These are phyloP conservation scores for Agrochola lychnidis DNA, from an alignment of 2,888 invertebrate species.

Conservation along the genomic window DNA sequence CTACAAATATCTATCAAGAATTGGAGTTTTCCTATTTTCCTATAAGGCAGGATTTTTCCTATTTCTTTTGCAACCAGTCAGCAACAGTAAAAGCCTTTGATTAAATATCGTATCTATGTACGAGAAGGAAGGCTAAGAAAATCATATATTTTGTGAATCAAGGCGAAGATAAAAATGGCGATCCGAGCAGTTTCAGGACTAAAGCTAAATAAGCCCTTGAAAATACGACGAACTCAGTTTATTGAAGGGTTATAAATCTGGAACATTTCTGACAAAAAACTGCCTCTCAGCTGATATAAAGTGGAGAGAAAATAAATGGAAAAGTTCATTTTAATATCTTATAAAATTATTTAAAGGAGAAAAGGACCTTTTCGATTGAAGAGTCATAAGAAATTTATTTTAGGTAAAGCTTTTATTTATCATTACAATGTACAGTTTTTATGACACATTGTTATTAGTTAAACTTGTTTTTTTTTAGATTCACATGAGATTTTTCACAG, in stretches of 20 bases:
- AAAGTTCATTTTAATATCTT: conserved; percentile 47
- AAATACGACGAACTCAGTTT: conserved; percentile 59
- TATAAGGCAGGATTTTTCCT: conserved; percentile 11
- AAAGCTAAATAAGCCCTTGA: conserved; percentile 61
- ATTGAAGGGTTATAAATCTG: conserved; percentile 65
- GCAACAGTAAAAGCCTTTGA: conserved; percentile 46
- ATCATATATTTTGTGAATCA: conserved; percentile 54
- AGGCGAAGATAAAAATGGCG: conserved; percentile 54
- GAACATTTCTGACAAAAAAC: conserved; percentile 51
- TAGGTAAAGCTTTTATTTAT: background rate
- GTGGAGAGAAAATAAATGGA: conserved; percentile 33
- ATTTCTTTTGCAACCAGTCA: conserved; percentile 31
- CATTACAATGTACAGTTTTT: conserved; percentile 4
- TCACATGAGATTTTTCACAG: background rate
- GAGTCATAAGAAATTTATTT: conserved; percentile 1
- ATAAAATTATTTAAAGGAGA: conserved; percentile 30
- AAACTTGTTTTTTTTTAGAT: background rate
- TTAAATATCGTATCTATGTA: conserved; percentile 51
- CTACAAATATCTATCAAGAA: background rate
- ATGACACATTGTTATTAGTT: no score
- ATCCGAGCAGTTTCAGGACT: conserved; percentile 51
- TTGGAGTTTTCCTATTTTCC: conserved; percentile 3
- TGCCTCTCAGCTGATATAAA: conserved; percentile 42
- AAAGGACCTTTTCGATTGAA: background rate
- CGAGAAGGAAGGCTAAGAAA: conserved; percentile 34